A percentile compares a stretch with the other conserved stretches of the same genome.
These are phyloP conservation scores for Melanerpes aurifrons DNA, from an alignment of 2,113 vertebrate species.

Conservation along the genomic window DNA sequence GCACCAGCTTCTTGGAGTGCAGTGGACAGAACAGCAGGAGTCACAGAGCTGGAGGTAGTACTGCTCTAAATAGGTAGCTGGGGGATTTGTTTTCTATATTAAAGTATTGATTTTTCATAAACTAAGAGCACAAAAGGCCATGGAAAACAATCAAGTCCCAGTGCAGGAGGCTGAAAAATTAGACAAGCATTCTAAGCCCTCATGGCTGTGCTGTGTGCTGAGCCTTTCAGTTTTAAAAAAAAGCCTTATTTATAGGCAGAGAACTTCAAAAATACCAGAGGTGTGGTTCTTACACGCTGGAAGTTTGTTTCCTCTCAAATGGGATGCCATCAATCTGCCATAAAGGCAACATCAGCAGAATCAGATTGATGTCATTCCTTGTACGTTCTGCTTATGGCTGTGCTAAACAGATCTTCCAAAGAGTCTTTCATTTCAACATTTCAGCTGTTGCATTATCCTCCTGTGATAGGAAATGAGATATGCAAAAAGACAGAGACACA, in stretches of 20 bases:
- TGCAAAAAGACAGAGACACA: not conserved
- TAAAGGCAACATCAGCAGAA: conserved; percentile 4
- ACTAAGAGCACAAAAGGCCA: conserved; percentile 70
- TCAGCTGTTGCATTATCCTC: conserved; percentile 19
- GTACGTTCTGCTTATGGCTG: not conserved
- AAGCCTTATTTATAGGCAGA: conserved; percentile 12
- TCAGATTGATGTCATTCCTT: conserved; percentile 2
- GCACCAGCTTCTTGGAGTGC: not conserved
- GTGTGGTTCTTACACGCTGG: not conserved
- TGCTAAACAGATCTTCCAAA: conserved; percentile 24
- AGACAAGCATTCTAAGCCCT: conserved; percentile 32
- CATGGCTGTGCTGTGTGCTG: not conserved
- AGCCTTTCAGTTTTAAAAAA: conserved; percentile 18
- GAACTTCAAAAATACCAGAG: conserved; percentile 29
- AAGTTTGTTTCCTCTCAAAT: not conserved
- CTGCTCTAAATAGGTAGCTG: conserved; percentile 61
- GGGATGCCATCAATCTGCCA: not conserved
- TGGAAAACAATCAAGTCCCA: conserved; percentile 70
- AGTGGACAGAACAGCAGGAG: not conserved
- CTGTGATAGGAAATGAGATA: conserved; percentile 37
- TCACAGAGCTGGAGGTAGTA: conserved; percentile 10
- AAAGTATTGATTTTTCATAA: conserved; percentile 80
- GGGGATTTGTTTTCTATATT: conserved; percentile 71
- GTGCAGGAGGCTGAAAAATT: conserved; percentile 56
- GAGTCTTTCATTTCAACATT: not conserved